These are phyloP conservation scores for Cichlasoma orientale DNA, from an alignment of 2,797 vertebrate species.

Conservation along the genomic window DNA sequence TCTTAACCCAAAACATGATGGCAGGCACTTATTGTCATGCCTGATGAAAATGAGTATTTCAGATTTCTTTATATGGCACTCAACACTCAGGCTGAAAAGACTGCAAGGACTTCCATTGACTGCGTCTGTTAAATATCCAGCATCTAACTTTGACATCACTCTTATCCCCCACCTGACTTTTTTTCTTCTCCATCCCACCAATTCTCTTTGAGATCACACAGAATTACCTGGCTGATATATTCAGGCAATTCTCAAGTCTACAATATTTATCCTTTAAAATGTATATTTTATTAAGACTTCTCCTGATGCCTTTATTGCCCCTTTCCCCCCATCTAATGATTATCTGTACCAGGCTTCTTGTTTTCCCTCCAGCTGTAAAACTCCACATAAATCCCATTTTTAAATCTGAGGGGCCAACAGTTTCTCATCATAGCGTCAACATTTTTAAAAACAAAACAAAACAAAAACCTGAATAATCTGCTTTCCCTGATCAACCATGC, in stretches of 20 bases:
- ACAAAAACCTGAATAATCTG: neutral
- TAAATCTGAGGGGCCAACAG: neutral
- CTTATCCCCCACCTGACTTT: too few species aligned
- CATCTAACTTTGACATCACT: too few species aligned
- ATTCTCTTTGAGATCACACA: too few species aligned
- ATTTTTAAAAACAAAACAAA: neutral
- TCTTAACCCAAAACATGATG: neutral
- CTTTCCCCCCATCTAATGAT: neutral
- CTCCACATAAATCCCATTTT: neutral
- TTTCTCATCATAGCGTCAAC: neutral
- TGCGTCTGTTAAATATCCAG: neutral
- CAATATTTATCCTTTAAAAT: neutral
- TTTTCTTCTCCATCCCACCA: too few species aligned
- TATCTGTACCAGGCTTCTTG: neutral
- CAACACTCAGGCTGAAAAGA: neutral
- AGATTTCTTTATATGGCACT: neutral
- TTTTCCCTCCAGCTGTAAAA: neutral
- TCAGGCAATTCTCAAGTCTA: neutral
- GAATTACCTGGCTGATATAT: neutral
- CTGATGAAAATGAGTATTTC: neutral
- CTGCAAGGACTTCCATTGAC: neutral
- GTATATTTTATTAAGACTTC: neutral
- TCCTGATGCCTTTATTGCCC: neutral
- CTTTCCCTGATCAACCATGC: neutral
- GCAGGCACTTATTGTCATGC: neutral